phyloP scores from a whole-genome alignment of 2,113 vertebrate genomes.

The Neopipo cinnamomea region DNA sequence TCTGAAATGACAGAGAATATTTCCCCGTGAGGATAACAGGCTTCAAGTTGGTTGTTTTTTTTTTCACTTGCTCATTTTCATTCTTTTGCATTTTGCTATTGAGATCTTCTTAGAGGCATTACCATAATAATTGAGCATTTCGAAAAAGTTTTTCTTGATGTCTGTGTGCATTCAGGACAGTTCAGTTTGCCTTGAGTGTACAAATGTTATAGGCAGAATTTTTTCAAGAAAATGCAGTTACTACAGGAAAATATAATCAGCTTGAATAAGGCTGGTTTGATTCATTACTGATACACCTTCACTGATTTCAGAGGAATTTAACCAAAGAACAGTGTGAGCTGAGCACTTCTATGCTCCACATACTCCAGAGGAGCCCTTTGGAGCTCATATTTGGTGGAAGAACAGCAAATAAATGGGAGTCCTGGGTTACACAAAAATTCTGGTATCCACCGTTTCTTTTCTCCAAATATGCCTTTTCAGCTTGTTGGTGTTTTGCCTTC shows the following conservation, averaged over 20 bases:
- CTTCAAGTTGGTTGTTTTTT: not conserved
- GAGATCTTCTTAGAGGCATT: not conserved
- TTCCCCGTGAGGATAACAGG: not conserved
- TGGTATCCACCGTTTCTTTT: not conserved
- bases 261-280: not conserved
- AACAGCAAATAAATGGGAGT: not conserved
- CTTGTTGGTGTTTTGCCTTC: not conserved
- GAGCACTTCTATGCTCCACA: rapidly evolving
- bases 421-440: not conserved
- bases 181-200: not conserved
- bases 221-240: not conserved
- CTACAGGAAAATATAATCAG: not conserved
- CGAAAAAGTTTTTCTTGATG: not conserved
- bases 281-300: not conserved
- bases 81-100: not conserved
- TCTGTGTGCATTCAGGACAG: not conserved
- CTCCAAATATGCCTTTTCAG: not conserved
- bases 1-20: not conserved
- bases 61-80: not conserved
- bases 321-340: not conserved
- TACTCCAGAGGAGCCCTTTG: not conserved
- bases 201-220: not conserved
- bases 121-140: not conserved
- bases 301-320: not conserved
- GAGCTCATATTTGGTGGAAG: not conserved